These are phyloP conservation scores for Blomia tropicalis DNA, from an alignment of 2,888 invertebrate genomes.

Conservation along the genomic window DNA sequence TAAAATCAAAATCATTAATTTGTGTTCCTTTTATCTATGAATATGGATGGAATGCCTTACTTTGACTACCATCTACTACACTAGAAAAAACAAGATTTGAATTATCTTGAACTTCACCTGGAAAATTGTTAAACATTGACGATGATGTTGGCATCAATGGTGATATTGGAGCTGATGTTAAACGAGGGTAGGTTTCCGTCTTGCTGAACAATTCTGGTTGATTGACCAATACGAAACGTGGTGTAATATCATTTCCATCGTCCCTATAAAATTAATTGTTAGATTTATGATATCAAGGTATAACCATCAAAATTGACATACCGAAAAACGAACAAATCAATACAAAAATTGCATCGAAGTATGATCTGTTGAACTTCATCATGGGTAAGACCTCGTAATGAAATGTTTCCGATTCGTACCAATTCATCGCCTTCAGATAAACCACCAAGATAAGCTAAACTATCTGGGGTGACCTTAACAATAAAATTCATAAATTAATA, in stretches of 20 bases:
- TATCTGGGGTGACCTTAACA: slow-evolving; percentile 37
- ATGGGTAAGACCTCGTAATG: slow-evolving; percentile 35
- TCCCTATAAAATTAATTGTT: slow-evolving; percentile 1
- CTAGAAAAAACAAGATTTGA: no score
- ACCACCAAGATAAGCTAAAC: slow-evolving; percentile 39
- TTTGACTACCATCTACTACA: no score
- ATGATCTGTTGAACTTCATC: slow-evolving; percentile 38
- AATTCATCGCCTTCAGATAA: slow-evolving; percentile 39
- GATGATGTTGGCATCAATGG: background rate
- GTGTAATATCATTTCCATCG: background rate
- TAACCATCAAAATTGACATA: slow-evolving; percentile 26
- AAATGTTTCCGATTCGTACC: slow-evolving; percentile 35
- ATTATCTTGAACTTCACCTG: background rate
- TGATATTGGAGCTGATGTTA: background rate
- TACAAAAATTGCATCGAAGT: slow-evolving; percentile 35
- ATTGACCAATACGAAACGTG: slow-evolving; percentile 1
- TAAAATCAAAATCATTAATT: no score
- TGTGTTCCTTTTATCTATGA: no score
- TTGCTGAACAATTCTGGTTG: slow-evolving; percentile 6
- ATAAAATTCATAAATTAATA: background rate
- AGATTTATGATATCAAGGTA: background rate
- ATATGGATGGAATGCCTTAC: no score
- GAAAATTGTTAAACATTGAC: background rate
- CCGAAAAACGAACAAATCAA: slow-evolving; percentile 36
- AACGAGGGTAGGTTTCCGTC: background rate